phyloP scores from a whole-genome alignment of 2,797 vertebrate genomes.

The Sebastes vulpes region DNA sequence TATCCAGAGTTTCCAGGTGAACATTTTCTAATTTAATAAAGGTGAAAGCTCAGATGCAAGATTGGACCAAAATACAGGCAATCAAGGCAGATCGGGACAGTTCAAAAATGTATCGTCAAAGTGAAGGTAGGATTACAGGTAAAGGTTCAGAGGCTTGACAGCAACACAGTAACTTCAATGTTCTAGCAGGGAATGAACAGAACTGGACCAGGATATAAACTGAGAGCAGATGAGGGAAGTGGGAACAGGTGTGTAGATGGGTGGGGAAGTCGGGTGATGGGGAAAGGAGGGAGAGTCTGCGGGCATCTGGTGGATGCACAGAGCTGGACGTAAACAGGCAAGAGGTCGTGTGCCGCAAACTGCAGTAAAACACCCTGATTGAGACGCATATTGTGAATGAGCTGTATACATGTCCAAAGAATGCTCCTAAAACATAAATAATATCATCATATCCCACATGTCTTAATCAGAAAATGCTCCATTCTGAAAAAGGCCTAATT shows the following conservation, averaged over 20 bases:
- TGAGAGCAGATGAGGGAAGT: not conserved
- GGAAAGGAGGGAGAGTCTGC: not conserved
- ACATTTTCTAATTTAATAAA: not conserved
- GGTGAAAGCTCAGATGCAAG: not conserved
- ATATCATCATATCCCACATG: too few relatives aligned
- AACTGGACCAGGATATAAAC: not conserved
- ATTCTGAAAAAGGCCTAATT: too few relatives aligned
- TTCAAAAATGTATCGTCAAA: not conserved
- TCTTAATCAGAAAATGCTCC: too few relatives aligned
- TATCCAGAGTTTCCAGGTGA: not conserved
- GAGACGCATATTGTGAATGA: too few relatives aligned
- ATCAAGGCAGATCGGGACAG: too few relatives aligned
- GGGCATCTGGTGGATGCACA: not conserved
- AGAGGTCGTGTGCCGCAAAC: too few relatives aligned
- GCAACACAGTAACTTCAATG: too few relatives aligned
- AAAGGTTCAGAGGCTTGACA: not conserved
- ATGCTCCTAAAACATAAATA: too few relatives aligned
- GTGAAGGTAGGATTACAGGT: not conserved
- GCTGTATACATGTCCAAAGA: too few relatives aligned
- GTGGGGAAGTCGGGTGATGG: not conserved
- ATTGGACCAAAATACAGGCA: too few relatives aligned
- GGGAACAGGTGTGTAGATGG: not conserved
- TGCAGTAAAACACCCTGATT: too few relatives aligned
- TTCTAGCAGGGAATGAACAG: not conserved
- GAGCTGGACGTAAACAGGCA: too few relatives aligned